Conservation (phyloP, 2,888 invertebrate species). For the Pammene aurita region DNA sequence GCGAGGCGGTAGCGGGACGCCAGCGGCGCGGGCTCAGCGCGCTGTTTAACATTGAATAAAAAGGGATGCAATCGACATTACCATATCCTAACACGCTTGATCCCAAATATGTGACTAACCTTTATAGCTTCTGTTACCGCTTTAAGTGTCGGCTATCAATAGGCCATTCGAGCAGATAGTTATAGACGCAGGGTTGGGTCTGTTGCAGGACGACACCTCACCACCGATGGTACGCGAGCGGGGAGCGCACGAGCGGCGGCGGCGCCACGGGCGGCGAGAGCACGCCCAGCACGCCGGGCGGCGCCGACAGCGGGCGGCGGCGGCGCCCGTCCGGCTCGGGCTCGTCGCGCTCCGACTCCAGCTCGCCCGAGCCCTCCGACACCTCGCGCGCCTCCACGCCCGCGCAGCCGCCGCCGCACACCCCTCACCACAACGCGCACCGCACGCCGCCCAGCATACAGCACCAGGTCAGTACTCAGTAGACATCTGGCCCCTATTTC, state of each 20-base stretch:
- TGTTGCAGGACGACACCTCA: conserved; percentile 67
- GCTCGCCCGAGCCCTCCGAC: conserved; percentile 84
- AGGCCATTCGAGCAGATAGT: conserved; percentile 27
- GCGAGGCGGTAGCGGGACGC: no score
- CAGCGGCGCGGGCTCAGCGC: no score
- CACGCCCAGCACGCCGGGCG: conserved; percentile 78
- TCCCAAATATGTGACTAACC: conserved; percentile 26
- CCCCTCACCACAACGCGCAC: conserved; percentile 58
- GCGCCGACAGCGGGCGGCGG: conserved; percentile 72
- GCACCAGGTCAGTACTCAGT: conserved; percentile 59
- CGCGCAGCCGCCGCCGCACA: conserved; percentile 70
- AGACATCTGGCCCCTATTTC: no score
- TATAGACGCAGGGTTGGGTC: conserved; percentile 35
- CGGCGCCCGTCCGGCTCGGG: conserved; percentile 81
- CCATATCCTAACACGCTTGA: conserved; percentile 30
- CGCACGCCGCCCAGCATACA: conserved; percentile 60
- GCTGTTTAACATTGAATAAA: no score
- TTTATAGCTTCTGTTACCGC: conserved; percentile 21
- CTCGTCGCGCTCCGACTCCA: conserved; percentile 80
- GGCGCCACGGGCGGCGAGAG: conserved; percentile 61
- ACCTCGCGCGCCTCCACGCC: conserved; percentile 84
- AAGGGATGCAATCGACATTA: conserved; percentile 12
- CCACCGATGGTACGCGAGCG: conserved; percentile 77
- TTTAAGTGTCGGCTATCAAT: conserved; percentile 32
- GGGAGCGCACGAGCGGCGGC: conserved; percentile 54